Conservation (phyloP, 2,113 vertebrate species). For the Corvus hawaiiensis region DNA sequence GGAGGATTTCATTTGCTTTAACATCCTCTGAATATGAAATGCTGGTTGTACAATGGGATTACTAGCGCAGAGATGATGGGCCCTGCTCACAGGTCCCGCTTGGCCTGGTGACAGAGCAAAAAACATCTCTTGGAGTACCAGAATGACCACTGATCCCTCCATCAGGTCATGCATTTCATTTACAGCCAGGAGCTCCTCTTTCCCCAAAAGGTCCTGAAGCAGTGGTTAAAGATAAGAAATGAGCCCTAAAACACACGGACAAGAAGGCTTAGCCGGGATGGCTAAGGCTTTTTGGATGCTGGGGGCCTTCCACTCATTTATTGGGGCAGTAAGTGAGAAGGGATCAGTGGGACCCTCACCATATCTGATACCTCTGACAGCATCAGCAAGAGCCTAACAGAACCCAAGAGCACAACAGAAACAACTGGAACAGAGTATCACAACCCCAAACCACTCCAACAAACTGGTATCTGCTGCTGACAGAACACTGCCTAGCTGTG, state of each 20-base stretch:
- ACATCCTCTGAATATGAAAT: not conserved
- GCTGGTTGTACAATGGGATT: not conserved
- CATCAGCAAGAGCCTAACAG: not conserved
- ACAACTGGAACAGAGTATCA: not conserved
- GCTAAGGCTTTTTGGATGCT: not conserved
- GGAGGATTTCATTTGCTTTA: not conserved
- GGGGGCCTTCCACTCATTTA: not conserved
- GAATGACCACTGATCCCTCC: not conserved
- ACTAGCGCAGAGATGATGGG: not conserved
- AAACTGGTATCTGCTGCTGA: not conserved
- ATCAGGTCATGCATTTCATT: not conserved
- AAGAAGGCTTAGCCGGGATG: not conserved
- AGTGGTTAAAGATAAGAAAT: not conserved
- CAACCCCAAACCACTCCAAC: not conserved
- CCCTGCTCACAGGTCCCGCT: not conserved
- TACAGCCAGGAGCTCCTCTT: not conserved
- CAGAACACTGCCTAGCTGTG: not conserved
- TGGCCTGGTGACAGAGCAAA: not conserved
- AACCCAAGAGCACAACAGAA: not conserved
- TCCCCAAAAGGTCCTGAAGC: not conserved
- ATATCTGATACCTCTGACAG: not conserved
- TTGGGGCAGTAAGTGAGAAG: not conserved
- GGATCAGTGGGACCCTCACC: not conserved
- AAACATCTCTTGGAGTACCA: not conserved
- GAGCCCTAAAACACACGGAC: not conserved